Conservation (phyloP, 2,113 vertebrate species). For the Tachuris rubrigastra region DNA sequence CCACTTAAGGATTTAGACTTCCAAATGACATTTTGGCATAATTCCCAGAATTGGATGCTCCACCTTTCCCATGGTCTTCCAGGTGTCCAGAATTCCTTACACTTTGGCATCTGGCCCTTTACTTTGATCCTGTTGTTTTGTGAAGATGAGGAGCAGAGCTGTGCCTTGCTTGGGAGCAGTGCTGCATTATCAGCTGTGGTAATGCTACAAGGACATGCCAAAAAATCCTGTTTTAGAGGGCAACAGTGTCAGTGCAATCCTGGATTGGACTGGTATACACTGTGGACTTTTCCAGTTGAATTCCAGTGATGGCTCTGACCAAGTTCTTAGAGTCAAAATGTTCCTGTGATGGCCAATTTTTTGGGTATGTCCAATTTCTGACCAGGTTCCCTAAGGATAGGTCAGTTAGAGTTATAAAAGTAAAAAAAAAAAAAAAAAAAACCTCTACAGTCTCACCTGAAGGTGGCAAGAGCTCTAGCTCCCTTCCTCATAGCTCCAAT, state of each 20-base stretch:
- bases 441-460: neutral
- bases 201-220: neutral
- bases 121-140: too few relatives aligned
- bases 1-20: neutral
- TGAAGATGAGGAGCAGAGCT: too few relatives aligned
- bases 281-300: neutral
- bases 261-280: neutral
- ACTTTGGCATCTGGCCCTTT: too few relatives aligned
- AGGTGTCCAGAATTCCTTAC: too few relatives aligned
- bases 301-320: neutral
- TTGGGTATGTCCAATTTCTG: neutral
- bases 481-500: neutral
- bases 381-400: neutral
- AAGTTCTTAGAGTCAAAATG: neutral
- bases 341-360: neutral
- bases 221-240: neutral
- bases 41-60: neutral
- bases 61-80: rapidly evolving
- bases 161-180: too few relatives aligned
- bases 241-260: neutral
- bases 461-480: neutral
- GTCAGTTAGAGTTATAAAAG: neutral
- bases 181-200: too few relatives aligned
- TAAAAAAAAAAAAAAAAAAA: neutral
- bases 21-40: neutral